A percentile compares a stretch with the other conserved stretches of the same genome.
Evolutionary conservation across 1,140 invertebrate genomes (phyloP).

Genomic region (Drosophila bipectinata): DNA sequence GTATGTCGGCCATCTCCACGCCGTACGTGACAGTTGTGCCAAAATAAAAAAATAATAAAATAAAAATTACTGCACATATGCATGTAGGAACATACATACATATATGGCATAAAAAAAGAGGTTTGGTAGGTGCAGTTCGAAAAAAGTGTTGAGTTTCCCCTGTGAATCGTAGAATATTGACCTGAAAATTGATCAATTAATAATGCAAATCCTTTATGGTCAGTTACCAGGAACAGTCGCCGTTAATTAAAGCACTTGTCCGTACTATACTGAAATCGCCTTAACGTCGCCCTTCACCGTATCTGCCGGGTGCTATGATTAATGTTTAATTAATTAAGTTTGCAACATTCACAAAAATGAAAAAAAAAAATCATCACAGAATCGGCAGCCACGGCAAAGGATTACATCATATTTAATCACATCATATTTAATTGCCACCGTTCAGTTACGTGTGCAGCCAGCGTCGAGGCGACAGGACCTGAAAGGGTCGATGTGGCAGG

Average conservation of each 20-base stretch:
- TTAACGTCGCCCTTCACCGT: conserved; percentile 16
- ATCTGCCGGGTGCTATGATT: conserved; percentile 52
- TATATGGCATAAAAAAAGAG: not conserved
- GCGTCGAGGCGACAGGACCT: conserved; percentile 7
- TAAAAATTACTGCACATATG: conserved; percentile 31
- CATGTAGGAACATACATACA: conserved; percentile 20
- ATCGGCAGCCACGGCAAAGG: conserved; percentile 29
- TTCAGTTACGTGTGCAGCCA: conserved; percentile 60
- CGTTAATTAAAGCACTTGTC: conserved; percentile 73
- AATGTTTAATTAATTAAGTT: conserved; percentile 80
- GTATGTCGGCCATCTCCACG: conserved; percentile 16
- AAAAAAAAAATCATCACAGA: conserved; percentile 18
- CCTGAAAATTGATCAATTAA: conserved; percentile 67
- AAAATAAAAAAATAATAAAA: conserved; percentile 22
- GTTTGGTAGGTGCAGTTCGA: not conserved
- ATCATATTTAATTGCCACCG: too few relatives aligned
- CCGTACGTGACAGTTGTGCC: conserved; percentile 66
- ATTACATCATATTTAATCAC: conserved; percentile 77
- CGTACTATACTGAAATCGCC: conserved; percentile 40
- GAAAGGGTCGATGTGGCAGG: conserved; percentile 1
- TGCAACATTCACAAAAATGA: conserved; percentile 34
- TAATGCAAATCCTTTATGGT: conserved; percentile 72
- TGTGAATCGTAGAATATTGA: conserved; percentile 19
- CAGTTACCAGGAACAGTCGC: conserved; percentile 49
- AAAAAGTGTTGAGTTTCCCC: not conserved